Conservation (phyloP, 1,140 invertebrate species). For the Hermetia illucens region DNA sequence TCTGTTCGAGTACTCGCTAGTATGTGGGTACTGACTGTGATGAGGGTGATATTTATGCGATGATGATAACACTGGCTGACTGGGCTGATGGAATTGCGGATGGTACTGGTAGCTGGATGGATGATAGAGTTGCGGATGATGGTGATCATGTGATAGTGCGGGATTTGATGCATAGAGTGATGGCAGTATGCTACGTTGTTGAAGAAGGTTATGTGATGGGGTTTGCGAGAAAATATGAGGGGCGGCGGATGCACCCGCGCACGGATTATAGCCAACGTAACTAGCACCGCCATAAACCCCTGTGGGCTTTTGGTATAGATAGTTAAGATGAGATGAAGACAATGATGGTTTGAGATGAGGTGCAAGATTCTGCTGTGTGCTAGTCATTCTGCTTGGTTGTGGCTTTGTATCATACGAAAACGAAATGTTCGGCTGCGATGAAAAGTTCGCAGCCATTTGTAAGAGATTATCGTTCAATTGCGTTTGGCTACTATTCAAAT, state of each 20-base stretch:
- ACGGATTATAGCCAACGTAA: not conserved
- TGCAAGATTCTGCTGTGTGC: slow-evolving; percentile 11
- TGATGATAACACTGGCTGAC: too few relatives aligned
- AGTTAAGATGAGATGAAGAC: slow-evolving; percentile 1
- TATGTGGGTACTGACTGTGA: slow-evolving; percentile 4
- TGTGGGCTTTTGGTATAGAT: slow-evolving; percentile 1
- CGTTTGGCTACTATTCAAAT: not conserved
- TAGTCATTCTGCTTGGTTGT: slow-evolving; percentile 7
- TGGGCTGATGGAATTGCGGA: not conserved
- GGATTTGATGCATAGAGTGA: slow-evolving; percentile 29
- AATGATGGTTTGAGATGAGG: not conserved
- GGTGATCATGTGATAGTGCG: slow-evolving; percentile 27
- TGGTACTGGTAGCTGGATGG: not conserved
- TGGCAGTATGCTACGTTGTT: slow-evolving; percentile 25
- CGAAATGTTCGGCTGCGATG: slow-evolving; percentile 29
- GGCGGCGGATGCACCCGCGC: slow-evolving; percentile 8
- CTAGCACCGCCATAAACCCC: not conserved
- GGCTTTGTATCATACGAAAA: slow-evolving; percentile 15
- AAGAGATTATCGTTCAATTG: slow-evolving; percentile 28
- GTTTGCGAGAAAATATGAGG: slow-evolving; percentile 7
- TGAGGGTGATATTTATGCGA: slow-evolving; percentile 7
- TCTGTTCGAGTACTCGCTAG: slow-evolving; percentile 10
- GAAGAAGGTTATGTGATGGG: slow-evolving; percentile 8
- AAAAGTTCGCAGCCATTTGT: slow-evolving; percentile 29
- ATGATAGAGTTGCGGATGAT: not conserved